Base-by-base conservation (phyloP, 2,113 vertebrate species). In the Grantiella picta region DNA sequence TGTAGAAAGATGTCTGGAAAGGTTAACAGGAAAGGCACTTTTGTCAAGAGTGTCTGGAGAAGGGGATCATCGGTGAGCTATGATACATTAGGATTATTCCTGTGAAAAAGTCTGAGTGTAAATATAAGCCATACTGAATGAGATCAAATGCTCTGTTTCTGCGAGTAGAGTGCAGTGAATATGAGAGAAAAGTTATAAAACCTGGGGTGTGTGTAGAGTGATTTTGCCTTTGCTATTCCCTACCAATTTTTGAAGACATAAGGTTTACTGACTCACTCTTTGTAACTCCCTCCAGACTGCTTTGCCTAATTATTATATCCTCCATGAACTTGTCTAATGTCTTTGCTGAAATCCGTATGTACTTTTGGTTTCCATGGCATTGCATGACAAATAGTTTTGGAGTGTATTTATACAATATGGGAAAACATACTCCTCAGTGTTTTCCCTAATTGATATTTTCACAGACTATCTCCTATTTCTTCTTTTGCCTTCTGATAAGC, bases 201-300 rank as follows among this genome's bases (percentile, higher is more conserved):
- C 1, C 2, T 79, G 11, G 3, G 10, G 3, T 5, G 1, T 17
- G 2, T 24, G 36, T 3, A 31, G 2, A 54, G 5, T 28, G 13
- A 50, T 50, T 76, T 79, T 90, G 2, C 4, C 45, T 59, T 66
- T 91, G 6, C 12, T 17, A 50, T 68, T 90, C 7, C 10, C 9
- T 68, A 45, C 1, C 4, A 23, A 4, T 2, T 68, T 88, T 75
- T 57, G 9, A 20, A 65, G n/a, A 18, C 16, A 9, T 35, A 50
- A 59, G 9, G 2, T 61, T 76, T 82, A 59, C 17, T 42, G 61
- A 50, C 7, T 78, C 42, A 25, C 3, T 79, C 31, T 15, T 8
- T 54, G 15, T 27, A 38, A 15, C 19, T 88, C 40, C 18, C n/a
- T 54, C 11, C 17, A 68, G 25, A n/a, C 17, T 57, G 7, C 49